Evolutionary conservation across 2,888 invertebrate species (phyloP).

Genomic region (Eudasyphora cyanicolor): DNA sequence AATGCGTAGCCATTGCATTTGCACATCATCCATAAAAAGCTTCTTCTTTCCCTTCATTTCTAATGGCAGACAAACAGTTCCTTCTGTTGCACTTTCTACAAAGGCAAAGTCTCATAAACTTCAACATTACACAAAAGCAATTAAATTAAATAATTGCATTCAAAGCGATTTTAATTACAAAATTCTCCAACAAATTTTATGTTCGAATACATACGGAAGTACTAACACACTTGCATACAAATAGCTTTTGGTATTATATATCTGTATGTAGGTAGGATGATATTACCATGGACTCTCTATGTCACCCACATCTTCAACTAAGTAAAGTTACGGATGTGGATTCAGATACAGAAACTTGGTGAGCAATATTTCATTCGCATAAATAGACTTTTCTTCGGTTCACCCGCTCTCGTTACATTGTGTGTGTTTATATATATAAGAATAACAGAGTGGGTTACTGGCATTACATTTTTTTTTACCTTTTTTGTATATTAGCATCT

Average conservation of each 20-base stretch:
- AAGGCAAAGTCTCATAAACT: slow-evolving; percentile 45
- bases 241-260: too few relatives aligned
- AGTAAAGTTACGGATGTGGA: not conserved
- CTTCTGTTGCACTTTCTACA: not conserved
- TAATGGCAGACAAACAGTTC: not conserved
- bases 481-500: too few relatives aligned
- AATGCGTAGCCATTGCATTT: not conserved
- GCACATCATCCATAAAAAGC: not conserved
- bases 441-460: too few relatives aligned
- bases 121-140: slow-evolving; percentile 63
- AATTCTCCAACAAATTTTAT: slow-evolving; percentile 62
- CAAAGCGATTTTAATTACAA: slow-evolving; percentile 67
- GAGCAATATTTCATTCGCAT: not conserved
- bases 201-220: not conserved
- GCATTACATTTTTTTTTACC: too few relatives aligned
- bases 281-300: not conserved
- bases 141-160: slow-evolving; percentile 67
- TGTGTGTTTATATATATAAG: not conserved
- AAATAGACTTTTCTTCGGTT: slow-evolving; percentile 2
- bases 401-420: too few relatives aligned
- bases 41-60: not conserved
- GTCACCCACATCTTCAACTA: not conserved
- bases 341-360: not conserved
- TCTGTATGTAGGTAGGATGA: not conserved
- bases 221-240: too few relatives aligned